phyloP scores from a whole-genome alignment of 2,113 vertebrate genomes.

The Hassar affinis region DNA sequence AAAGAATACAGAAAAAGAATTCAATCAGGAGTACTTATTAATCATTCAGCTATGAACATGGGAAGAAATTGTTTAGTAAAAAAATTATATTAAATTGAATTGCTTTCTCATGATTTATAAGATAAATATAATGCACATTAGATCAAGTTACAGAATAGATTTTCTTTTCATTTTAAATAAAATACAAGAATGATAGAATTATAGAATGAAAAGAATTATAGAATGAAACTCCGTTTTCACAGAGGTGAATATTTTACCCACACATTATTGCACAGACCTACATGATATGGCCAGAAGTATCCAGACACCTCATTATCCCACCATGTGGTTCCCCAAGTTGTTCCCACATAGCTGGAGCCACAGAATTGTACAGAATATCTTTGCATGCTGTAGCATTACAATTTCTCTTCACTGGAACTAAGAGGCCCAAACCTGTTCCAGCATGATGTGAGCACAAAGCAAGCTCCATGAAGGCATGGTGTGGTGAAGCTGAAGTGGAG shows the following conservation, averaged over 20 bases:
- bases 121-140: neutral
- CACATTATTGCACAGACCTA: neutral
- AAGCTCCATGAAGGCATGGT: too few species aligned
- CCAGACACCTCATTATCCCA: neutral
- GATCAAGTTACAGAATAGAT: neutral
- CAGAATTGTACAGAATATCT: too few species aligned
- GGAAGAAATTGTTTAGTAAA: neutral
- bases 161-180: neutral
- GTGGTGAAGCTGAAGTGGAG: too few species aligned
- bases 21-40: neutral
- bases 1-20: neutral
- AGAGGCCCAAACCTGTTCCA: too few species aligned
- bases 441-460: too few species aligned
- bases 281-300: neutral
- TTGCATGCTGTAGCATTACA: too few species aligned
- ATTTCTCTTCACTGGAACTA: too few species aligned
- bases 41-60: neutral
- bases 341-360: too few species aligned
- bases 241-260: neutral
- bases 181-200: neutral
- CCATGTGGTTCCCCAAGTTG: neutral
- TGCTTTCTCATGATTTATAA: neutral
- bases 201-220: too few species aligned
- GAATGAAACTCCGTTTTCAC: neutral
- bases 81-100: neutral